Percentiles rank a stretch among this genome's conserved stretches.
Conservation (phyloP, 2,113 vertebrate species). For the Dissostichus mawsoni region DNA sequence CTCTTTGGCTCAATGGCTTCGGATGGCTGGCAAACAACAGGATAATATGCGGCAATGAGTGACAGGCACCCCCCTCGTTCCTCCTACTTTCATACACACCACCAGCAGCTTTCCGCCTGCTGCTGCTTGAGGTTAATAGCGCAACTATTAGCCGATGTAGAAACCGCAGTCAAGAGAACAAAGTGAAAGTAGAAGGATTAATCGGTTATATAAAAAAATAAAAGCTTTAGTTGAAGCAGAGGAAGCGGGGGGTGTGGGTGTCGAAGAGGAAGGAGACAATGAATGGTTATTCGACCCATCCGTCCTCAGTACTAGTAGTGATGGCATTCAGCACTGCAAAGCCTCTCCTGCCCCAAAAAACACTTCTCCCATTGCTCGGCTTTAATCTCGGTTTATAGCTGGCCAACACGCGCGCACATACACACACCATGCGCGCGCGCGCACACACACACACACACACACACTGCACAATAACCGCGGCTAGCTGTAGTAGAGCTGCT, state of each 20-base stretch:
- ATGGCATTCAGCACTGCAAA: conserved; percentile 58
- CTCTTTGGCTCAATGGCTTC: conserved; percentile 34
- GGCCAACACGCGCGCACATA: background rate
- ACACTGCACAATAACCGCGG: conserved; percentile 42
- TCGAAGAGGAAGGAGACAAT: conserved; percentile 63
- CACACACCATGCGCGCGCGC: conserved; percentile 12
- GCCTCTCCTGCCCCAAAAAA: background rate
- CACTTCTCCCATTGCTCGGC: background rate
- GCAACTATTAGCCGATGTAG: background rate
- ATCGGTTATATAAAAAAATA: background rate
- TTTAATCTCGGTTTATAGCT: conserved; percentile 69
- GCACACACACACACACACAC: background rate
- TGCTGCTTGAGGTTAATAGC: conserved; percentile 10
- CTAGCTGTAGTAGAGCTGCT: conserved; percentile 17
- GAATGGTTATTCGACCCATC: conserved; percentile 49
- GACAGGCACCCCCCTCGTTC: conserved; percentile 39
- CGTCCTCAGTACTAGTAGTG: conserved; percentile 26
- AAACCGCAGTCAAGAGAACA: background rate
- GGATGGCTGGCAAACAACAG: conserved; percentile 55
- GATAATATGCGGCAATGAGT: conserved; percentile 70
- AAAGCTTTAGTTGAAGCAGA: background rate
- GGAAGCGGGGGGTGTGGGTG: conserved; percentile 46
- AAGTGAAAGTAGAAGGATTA: background rate
- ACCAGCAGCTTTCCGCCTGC: conserved; percentile 18
- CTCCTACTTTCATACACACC: background rate